Base-by-base conservation (phyloP, 1,140 invertebrate species). In the Drosophila paulistorum region DNA sequence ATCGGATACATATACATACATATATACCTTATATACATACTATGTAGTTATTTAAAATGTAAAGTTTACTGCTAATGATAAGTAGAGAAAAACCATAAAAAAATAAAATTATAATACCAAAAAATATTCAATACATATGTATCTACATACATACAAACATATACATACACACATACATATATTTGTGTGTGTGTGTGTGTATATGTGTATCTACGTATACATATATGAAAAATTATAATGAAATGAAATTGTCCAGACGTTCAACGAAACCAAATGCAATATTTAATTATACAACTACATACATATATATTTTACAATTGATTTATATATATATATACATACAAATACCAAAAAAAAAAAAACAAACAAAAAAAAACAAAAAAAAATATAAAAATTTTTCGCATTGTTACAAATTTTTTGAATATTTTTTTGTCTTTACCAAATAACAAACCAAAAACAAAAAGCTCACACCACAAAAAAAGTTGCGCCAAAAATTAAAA, bases 201-300 rank as follows among this genome's bases (percentile, higher is more conserved):
- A 7, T 48, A 70, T 33, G 51, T 42, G 37, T 45, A 63, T 17
- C 48, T 48, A 62, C 71, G 5, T 45, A 45, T 17, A 23, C 14
- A 51, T 51, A 23, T 23, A 23, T 51, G 17, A 51, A 51, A 7
- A 51, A 51, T 51, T 51, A 51, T 51, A 51, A 59, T 59, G 57
- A 59, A 39, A 59, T 59, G 68, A 78, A 86, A 86, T 83, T 86
- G 83, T 86, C 83, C 83, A 87, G 79, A 86, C 83, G 83, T 86
- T 86, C 83, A 86, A 86, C 83, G 83, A 86, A 86, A 86, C 83
- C 83, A 86, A 86, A 86, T 87, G 83, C 83, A 86, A 86, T 86
- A 86, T 86, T 86, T 87, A 87, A 86, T 87, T 86, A 86, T 87
- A 87, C 82, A 86, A 86, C 66, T 74, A 61, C 33, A 76, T 68